Evolutionary conservation across 2,113 vertebrate genomes (phyloP), one percentile per base, ranked within the genome.

Genomic region (Brachypteracias leptosomus): DNA sequence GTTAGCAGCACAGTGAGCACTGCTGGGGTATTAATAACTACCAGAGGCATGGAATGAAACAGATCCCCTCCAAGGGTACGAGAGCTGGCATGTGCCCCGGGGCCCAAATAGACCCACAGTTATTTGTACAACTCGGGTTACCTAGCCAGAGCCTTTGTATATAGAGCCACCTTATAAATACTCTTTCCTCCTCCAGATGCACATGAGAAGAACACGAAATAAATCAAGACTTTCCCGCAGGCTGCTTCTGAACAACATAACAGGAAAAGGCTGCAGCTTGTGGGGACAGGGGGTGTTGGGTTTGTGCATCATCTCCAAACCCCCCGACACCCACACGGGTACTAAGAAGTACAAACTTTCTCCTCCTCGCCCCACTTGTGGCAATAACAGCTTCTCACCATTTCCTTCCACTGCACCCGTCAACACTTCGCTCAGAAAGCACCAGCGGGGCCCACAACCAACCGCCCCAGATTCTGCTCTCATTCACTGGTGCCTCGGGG

Each of bases 121-220:
- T 95, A 92, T 90, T 93, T 93, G 90, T 88, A 87, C 52, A 63
- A 77, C 93, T 86, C 59, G 3, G 44, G n/a, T 83, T 61, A 74
- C 79, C 49, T 4, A 46, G 51, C 61, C 77, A 49, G 47, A 87
- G 61, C 57, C 35, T 57, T 84, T 0, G 0, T 11, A 28, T 17
- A 18, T 10, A 79, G 65, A 80, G 38, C 2, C 0, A 38, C 49
- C 55, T 67, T 66, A 80, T 9, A 71, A 79, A 82, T 26, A 57
- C 17, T 21, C 24, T 52, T 58, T 90, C 83, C 57, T 63, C n/a
- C 65, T 68, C 67, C 9, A 1, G 33, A 9, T 63, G 52, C 68
- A 84, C 77, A 46, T 0, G 0, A 52, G 36, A 51, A 82, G 33
- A 35, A 1, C 0, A 1, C 16, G 26, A 55, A 65, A 57, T 36